A percentile compares a stretch with the other conserved stretches of the same genome.
These are phyloP conservation scores for Megaceryle maxima DNA, from an alignment of 2,113 vertebrate species.

Conservation along the genomic window DNA sequence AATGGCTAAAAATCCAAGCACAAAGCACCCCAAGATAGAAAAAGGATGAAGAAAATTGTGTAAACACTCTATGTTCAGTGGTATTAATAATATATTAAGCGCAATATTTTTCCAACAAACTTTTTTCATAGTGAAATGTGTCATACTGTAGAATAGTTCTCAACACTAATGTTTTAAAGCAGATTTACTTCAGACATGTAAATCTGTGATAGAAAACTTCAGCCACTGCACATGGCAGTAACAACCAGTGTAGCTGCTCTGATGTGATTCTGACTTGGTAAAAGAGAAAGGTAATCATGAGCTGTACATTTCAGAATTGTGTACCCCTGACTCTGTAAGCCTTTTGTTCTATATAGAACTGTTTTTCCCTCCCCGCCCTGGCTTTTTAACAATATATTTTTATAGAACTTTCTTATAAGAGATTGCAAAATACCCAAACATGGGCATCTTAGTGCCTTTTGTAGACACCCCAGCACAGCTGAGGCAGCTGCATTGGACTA, in stretches of 20 bases:
- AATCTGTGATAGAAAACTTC: neutral
- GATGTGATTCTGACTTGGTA: neutral
- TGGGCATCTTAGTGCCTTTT: neutral
- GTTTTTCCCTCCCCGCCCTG: accelerated
- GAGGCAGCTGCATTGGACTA: neutral
- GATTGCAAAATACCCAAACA: neutral
- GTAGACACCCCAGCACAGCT: neutral
- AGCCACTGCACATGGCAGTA: neutral
- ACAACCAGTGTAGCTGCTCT: neutral
- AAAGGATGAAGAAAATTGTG: neutral
- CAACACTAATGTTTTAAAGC: neutral
- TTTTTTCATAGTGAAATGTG: neutral
- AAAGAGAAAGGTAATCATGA: neutral
- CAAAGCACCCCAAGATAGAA: neutral
- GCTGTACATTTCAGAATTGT: neutral
- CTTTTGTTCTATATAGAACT: neutral
- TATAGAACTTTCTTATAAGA: neutral
- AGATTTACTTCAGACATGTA: neutral
- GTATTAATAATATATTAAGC: neutral
- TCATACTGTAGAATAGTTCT: neutral
- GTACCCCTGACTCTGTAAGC: neutral
- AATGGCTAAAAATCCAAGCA: neutral
- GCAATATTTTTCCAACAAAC: neutral
- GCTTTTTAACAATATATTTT: neutral
- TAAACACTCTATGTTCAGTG: neutral